These are phyloP conservation scores for Acanthurus tractus DNA, from an alignment of 2,797 vertebrate genomes.

Conservation along the genomic window DNA sequence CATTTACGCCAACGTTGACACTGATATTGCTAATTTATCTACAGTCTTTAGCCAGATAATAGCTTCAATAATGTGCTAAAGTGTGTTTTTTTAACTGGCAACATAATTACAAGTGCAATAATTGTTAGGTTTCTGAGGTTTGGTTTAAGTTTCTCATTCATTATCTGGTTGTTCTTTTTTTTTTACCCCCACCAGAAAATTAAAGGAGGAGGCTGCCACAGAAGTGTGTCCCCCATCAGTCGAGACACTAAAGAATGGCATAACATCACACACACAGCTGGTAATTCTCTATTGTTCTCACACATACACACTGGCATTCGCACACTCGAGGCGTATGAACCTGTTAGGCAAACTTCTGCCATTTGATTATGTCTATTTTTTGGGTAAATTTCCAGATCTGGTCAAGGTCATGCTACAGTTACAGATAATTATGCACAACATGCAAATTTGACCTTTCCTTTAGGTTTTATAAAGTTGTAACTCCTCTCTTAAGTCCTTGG, in stretches of 20 bases:
- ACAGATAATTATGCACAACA: conserved; percentile 53
- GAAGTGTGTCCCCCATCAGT: conserved; percentile 69
- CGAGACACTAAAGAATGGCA: conserved; percentile 84
- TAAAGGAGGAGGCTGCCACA: conserved; percentile 78
- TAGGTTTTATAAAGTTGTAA: conserved; percentile 33
- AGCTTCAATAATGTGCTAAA: conserved; percentile 13
- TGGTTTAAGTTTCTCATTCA: conserved; percentile 17
- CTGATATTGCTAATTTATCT: conserved; percentile 41
- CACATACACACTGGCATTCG: not conserved
- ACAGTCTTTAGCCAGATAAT: conserved; percentile 30
- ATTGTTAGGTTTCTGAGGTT: not conserved
- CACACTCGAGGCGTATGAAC: conserved; percentile 2
- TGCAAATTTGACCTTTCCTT: conserved; percentile 57
- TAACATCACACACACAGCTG: conserved; percentile 78
- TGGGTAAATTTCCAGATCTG: conserved; percentile 24
- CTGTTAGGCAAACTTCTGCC: conserved; percentile 15
- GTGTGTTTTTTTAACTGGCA: conserved; percentile 9
- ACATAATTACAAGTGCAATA: conserved; percentile 9
- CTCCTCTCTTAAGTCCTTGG: conserved; percentile 17
- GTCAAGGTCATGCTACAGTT: conserved; percentile 38
- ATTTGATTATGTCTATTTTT: conserved; percentile 21
- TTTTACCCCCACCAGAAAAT: conserved; percentile 67
- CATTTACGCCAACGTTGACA: conserved; percentile 28
- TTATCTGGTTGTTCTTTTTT: conserved; percentile 14
- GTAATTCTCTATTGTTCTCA: conserved; percentile 69